A percentile compares a stretch with the other conserved stretches of the same genome.
Evolutionary conservation across 2,113 vertebrate species (phyloP).

Genomic region (Zosterops lateralis): DNA sequence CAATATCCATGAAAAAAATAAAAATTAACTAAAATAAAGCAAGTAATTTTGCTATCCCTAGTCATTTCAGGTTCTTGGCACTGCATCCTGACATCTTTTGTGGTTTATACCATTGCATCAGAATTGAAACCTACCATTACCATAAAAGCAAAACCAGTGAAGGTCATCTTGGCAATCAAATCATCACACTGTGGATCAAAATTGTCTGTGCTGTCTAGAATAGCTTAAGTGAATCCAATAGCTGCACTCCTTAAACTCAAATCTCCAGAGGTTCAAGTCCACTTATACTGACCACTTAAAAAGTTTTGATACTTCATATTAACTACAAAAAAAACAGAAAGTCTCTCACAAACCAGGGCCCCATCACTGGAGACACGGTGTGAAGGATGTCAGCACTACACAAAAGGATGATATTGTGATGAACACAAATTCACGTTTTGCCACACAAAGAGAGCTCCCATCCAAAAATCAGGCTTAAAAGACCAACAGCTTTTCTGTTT

Average conservation of each 20-base stretch:
- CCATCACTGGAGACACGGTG: fast-evolving
- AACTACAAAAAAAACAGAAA: not conserved
- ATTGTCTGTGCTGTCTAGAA: not conserved
- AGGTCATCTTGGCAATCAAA: not conserved
- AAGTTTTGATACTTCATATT: not conserved
- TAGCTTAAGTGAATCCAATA: not conserved
- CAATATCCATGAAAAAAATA: not conserved
- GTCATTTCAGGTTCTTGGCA: not conserved
- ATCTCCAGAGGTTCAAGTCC: not conserved
- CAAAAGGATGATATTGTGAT: not conserved
- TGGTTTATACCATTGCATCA: not conserved
- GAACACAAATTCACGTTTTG: not conserved
- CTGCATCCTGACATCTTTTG: not conserved
- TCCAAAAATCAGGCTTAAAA: not conserved
- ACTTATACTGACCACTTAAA: not conserved
- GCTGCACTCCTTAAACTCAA: not conserved
- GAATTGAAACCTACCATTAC: not conserved
- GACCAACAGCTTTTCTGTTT: not conserved
- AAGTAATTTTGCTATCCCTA: not conserved
- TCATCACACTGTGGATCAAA: not conserved
- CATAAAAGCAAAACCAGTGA: not conserved
- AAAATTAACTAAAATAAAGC: not conserved
- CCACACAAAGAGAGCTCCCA: not conserved
- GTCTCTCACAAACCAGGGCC: not conserved
- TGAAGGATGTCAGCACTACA: not conserved